These are phyloP conservation scores for Nasua narica DNA, from an alignment of 2,797 vertebrate genomes.

Conservation along the genomic window DNA sequence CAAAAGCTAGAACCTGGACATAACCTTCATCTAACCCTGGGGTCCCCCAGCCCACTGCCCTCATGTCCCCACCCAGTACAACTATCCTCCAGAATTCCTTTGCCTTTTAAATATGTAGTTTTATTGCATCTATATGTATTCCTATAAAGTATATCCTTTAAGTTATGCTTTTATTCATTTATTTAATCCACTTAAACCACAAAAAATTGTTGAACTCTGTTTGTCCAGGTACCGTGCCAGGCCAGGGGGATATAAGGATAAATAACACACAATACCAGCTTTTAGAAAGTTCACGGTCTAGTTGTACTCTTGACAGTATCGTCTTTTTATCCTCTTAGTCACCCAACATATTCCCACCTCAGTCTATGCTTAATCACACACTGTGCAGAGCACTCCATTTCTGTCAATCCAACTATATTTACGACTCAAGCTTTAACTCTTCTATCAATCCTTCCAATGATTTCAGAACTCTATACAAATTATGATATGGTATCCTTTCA, in stretches of 20 bases:
- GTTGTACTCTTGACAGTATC: not conserved
- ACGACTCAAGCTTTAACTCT: not conserved
- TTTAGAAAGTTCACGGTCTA: not conserved
- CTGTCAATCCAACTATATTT: not conserved
- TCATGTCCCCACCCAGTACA: not conserved
- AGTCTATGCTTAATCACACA: not conserved
- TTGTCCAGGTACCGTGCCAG: not conserved
- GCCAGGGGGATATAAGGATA: not conserved
- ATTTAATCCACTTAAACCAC: not conserved
- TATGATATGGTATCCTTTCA: not conserved
- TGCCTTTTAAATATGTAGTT: not conserved
- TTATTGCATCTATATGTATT: not conserved
- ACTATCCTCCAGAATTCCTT: not conserved
- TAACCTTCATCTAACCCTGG: not conserved
- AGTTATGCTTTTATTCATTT: not conserved
- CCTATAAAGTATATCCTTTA: not conserved
- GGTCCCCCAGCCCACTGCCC: not conserved
- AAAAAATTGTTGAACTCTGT: not conserved
- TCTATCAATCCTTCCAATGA: not conserved
- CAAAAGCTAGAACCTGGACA: not conserved
- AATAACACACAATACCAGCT: not conserved
- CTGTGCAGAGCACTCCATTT: not conserved
- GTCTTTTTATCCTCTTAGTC: not conserved
- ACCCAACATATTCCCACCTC: not conserved
- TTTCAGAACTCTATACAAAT: constrained; percentile 26